Evolutionary conservation across 2,888 invertebrate genomes (phyloP).

Genomic region (Eupithecia centaureata): DNA sequence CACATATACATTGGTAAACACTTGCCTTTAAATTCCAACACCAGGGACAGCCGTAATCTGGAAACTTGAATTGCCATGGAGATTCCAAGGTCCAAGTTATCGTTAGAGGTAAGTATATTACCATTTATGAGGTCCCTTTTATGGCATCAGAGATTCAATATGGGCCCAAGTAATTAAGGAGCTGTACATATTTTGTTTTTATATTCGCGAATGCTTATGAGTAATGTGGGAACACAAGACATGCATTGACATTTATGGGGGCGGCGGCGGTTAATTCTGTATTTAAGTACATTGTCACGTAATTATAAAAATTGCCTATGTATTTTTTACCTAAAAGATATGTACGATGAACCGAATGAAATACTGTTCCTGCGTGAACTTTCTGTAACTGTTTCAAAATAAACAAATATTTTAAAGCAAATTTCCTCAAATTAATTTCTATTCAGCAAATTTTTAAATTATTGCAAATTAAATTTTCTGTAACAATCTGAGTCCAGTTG

Average conservation of each 20-base stretch:
- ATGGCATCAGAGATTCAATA: constrained; percentile 19
- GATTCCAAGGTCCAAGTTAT: background rate
- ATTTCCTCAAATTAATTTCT: background rate
- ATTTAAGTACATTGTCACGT: background rate
- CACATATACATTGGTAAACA: background rate
- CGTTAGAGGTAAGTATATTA: constrained; percentile 1
- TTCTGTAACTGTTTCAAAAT: background rate
- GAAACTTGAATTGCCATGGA: constrained; percentile 7
- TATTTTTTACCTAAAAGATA: background rate
- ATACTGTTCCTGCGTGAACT: background rate
- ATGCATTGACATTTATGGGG: constrained; percentile 16
- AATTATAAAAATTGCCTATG: background rate
- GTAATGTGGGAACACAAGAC: constrained; percentile 30
- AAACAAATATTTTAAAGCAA: background rate
- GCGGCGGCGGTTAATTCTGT: background rate
- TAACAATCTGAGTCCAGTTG: too few relatives aligned
- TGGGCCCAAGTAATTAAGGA: constrained; percentile 26
- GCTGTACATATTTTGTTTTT: constrained; percentile 18
- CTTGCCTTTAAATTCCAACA: background rate
- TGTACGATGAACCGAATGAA: background rate
- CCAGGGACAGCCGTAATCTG: background rate
- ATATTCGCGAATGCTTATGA: constrained; percentile 11
- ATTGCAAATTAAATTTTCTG: background rate
- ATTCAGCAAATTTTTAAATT: background rate
- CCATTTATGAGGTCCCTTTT: constrained; percentile 11